Base-by-base conservation (phyloP, 2,888 invertebrate species). In the Synanthedon tipuliformis region DNA sequence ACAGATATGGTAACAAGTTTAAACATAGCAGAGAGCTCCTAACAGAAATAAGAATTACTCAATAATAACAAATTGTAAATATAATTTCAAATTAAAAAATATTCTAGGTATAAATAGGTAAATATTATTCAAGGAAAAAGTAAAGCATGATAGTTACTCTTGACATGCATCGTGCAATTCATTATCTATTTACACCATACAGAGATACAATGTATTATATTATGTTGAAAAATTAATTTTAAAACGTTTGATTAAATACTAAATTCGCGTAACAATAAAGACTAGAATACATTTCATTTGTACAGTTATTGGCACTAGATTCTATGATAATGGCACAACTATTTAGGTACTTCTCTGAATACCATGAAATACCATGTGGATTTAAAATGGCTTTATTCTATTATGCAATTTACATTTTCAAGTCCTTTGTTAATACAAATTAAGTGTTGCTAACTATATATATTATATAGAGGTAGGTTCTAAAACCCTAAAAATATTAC, bases 221-320 rank as follows among this genome's bases (percentile, higher is more conserved):
- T 54, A 54, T 51, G 71, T 74, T 71, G 72, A 69, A 75, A 78
- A 84, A 84, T 78, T 81, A 84, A 78, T 74, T 78, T 34, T 73
- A 64, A 71, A 77, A 82, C 81, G 75, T 73, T 81, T 78, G 79
- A 85, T 86, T 85, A 82, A 76, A 80, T 76, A 80, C 86, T 86
- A 86, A 85, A 85, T 81, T 83, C 78, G 81, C 78, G 74, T 87
- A 88, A 87, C 87, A 88, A 86, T 88, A 86, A 81, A 87, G 88
- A 88, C 88, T 88, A 88, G 88, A 88, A 86, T 86, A 87, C 82
- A 86, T 83, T 79, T 78, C 76, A 69, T 74, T 77, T 64, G 75
- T 81, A 87, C 88, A 88, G 88, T 87, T 88, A 88, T 87, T 88
- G 88, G 88, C 88, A 88, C 88, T 88, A 87, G 79, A 73, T 75